A percentile compares a stretch with the other conserved stretches of the same genome.
These are phyloP conservation scores for Promerops cafer DNA, from an alignment of 2,113 vertebrate species.

Conservation along the genomic window DNA sequence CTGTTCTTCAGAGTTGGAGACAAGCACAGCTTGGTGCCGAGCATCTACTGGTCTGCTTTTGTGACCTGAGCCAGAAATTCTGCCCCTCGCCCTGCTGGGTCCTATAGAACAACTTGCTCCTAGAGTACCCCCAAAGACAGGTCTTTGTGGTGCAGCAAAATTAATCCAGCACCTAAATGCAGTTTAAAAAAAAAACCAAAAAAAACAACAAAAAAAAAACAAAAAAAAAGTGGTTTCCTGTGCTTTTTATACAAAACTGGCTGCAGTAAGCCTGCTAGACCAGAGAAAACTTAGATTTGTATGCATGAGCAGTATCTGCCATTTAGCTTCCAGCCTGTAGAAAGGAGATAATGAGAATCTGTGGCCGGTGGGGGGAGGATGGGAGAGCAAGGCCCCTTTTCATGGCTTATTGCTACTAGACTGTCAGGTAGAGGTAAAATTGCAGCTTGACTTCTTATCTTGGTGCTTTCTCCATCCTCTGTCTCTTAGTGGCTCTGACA, in stretches of 20 bases:
- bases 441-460: not conserved
- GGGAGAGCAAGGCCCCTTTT: not conserved
- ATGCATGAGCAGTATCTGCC: not conserved
- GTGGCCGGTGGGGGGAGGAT: rapidly evolving
- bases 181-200: not conserved
- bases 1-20: not conserved
- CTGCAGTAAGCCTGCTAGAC: not conserved
- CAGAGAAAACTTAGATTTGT: not conserved
- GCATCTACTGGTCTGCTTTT: not conserved
- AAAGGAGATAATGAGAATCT: not conserved
- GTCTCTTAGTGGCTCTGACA: not conserved
- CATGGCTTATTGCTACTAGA: not conserved
- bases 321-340: not conserved
- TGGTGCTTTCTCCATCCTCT: not conserved
- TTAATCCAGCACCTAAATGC: not conserved
- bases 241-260: not conserved
- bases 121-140: not conserved
- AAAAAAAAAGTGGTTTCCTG: not conserved
- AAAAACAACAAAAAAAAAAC: not conserved
- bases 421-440: not conserved
- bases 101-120: not conserved
- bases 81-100: not conserved
- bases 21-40: not conserved
- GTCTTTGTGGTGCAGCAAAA: not conserved
- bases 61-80: not conserved